Evolutionary conservation across 2,888 invertebrate species (phyloP).

Genomic region (Lamellibrachia satsuma): DNA sequence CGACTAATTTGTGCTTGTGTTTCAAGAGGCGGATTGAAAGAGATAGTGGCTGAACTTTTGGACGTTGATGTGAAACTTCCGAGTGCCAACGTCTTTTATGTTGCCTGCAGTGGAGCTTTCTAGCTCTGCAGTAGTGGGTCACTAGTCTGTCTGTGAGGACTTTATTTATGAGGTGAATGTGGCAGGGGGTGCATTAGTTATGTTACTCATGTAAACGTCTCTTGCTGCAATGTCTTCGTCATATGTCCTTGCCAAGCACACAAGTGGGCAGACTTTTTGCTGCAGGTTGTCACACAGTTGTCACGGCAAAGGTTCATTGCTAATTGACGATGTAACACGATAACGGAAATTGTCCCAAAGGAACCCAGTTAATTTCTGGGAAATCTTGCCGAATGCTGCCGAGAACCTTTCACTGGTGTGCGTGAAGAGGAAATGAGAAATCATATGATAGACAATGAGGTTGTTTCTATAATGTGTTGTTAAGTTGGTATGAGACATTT

Average conservation of each 20-base stretch:
- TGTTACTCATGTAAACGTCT: no score
- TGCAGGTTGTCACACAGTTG: background rate
- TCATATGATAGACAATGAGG: background rate
- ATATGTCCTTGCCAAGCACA: no score
- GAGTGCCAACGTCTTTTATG: background rate
- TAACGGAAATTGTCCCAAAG: background rate
- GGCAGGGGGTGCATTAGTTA: no score
- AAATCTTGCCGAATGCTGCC: background rate
- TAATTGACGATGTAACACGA: conserved; percentile 1
- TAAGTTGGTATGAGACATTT: background rate
- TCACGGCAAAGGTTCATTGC: background rate
- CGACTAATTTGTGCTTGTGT: no score
- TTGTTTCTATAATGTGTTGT: background rate
- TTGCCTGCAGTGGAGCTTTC: background rate
- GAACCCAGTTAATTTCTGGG: background rate
- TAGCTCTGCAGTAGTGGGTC: background rate
- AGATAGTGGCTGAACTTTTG: no score
- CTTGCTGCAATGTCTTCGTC: no score
- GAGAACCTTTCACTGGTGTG: background rate
- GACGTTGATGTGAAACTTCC: no score
- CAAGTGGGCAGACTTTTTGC: background rate
- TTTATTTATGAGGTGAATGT: no score
- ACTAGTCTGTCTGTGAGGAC: background rate
- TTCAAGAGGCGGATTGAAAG: no score
- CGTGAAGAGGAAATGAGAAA: background rate